phyloP scores from a whole-genome alignment of 2,113 vertebrate genomes.

The Xiphophorus couchianus region DNA sequence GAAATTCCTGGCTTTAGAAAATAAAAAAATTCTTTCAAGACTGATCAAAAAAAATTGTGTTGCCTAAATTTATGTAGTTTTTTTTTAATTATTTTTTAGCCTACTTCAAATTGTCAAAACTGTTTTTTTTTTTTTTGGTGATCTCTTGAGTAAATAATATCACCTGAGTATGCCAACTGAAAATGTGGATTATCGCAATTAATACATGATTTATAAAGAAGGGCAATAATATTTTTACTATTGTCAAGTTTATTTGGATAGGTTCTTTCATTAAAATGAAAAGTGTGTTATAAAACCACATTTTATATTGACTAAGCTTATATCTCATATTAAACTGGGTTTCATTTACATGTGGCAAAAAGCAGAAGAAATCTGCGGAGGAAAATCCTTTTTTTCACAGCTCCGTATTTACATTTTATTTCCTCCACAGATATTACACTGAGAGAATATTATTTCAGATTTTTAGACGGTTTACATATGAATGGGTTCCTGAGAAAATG shows the following conservation, averaged over 20 bases:
- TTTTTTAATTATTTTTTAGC: no score
- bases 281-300: background rate
- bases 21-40: no score
- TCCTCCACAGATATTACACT: background rate
- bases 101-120: no score
- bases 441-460: slow-evolving; percentile 14
- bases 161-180: no score
- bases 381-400: background rate
- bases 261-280: background rate
- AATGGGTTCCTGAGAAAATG: slow-evolving; percentile 39
- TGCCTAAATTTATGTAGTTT: no score
- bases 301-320: background rate
- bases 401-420: background rate
- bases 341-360: background rate
- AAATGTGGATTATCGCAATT: no score
- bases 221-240: background rate
- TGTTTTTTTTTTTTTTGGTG: no score
- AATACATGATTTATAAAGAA: background rate
- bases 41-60: no score
- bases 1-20: no score
- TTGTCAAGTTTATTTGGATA: background rate
- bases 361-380: background rate
- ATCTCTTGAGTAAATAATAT: no score
- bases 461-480: slow-evolving; percentile 20
- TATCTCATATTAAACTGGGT: background rate